Base-by-base conservation (phyloP, 2,888 invertebrate species). In the Craniophora ligustri region DNA sequence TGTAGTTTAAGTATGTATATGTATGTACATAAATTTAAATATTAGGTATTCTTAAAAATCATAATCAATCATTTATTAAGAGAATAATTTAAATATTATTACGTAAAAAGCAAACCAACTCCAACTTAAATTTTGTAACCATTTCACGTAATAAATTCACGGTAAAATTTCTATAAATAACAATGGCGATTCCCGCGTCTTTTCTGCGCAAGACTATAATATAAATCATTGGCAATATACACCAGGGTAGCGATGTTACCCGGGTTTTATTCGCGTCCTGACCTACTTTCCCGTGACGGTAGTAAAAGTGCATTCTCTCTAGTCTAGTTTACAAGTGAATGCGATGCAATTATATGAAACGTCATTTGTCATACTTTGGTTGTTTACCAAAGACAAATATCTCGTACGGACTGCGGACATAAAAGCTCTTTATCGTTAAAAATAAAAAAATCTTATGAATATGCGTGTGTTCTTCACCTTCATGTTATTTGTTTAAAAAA, bases 211-310 rank as follows among this genome's bases (percentile, higher is more conserved):
- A 48, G 60, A 71, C 67, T 54, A 72, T 76, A 75, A 63, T 75
- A 76, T 79, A 80, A 79, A 81, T 79, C 76, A 78, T 79, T 73
- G 70, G 63, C 57, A 66, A 67, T 78, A 70, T 61, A 72, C 67
- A 60, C 56, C 54, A 67, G 75, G 70, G 68, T 64, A 60, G 71
- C 46, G 39, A 59, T 57, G 47, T 54, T 63, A 46, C 39, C 42
- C 58, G 55, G 34, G 64, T 77, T 80, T 80, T 81, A 78, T 76
- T 69, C 72, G 60, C 58, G 62, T 49, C 58, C 62, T 81, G 81
- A 80, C 81, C 75, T 49, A 80, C 44, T 76, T 79, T 75, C 46
- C 42, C 21, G 48, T 44, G 49, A 47, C 44, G 54, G 63, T 59
- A 72, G 76, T 79, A 77, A 78, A 77, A 78, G 67, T 78, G 78